phyloP scores from a whole-genome alignment of 2,888 invertebrate genomes.

The Lasioglossum zephyrum region DNA sequence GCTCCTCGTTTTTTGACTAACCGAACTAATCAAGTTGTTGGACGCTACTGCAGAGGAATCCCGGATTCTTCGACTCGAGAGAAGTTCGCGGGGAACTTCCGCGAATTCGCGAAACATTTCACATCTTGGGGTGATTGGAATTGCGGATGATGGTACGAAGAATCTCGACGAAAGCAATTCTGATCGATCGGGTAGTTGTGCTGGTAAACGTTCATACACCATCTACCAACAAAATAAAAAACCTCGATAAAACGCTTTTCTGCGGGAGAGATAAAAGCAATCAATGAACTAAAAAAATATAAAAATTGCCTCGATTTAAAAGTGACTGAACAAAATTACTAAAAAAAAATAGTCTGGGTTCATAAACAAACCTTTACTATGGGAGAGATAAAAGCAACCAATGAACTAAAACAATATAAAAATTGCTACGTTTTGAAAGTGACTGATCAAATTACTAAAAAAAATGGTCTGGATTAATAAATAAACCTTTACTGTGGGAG shows the following conservation, averaged over 20 bases:
- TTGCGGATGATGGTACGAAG: not conserved
- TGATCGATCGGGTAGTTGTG: not conserved
- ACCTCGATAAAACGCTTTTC: not conserved
- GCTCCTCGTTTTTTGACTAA: not conserved
- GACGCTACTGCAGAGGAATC: not conserved
- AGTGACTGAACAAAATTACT: no score
- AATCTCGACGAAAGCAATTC: not conserved
- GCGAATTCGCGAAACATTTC: not conserved
- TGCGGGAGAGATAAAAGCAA: not conserved
- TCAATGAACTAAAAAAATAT: not conserved
- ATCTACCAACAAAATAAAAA: no score
- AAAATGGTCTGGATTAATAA: no score
- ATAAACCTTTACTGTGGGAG: not conserved
- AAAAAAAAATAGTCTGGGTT: no score
- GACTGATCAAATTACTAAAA: not conserved
- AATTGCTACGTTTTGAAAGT: not conserved
- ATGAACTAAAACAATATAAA: not conserved
- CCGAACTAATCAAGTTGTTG: slow-evolving; percentile 1
- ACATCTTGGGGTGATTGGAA: not conserved
- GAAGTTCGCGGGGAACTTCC: not conserved
- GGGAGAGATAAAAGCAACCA: not conserved
- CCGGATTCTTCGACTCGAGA: not conserved
- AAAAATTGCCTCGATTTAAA: no score
- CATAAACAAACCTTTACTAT: no score
- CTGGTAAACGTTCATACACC: not conserved